Evolutionary conservation across 37 sponge, comb jelly and placozoan species (phyloP).

Genomic region (Corticium candelabrum): DNA sequence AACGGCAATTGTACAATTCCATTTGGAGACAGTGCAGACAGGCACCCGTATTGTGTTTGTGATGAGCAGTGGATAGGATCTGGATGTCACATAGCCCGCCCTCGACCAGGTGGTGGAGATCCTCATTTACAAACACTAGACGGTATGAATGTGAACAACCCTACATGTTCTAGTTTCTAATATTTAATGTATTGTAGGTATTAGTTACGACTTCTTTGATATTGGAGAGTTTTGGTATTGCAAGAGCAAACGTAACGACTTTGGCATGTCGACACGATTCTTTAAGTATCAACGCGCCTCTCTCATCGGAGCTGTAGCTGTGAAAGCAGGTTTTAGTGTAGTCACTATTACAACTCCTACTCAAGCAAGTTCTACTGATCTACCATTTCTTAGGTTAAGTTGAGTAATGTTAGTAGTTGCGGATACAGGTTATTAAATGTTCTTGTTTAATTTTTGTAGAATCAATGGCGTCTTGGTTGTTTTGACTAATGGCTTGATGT

Average conservation of each 20-base stretch:
- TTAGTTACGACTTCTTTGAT: background rate
- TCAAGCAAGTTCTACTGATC: background rate
- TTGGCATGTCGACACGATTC: background rate
- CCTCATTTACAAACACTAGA: background rate
- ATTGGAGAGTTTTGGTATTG: constrained; percentile 3
- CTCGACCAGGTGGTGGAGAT: constrained; percentile 3
- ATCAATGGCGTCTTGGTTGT: background rate
- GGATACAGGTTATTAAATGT: background rate
- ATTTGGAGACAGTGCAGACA: background rate
- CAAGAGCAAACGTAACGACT: background rate
- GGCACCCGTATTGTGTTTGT: background rate
- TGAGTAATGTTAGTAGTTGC: background rate
- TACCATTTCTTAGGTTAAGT: background rate
- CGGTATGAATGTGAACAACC: background rate
- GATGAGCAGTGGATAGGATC: background rate
- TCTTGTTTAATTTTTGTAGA: background rate
- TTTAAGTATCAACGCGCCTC: background rate
- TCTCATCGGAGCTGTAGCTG: background rate
- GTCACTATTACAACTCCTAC: background rate
- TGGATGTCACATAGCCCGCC: background rate
- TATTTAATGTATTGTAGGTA: background rate
- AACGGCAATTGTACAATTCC: background rate
- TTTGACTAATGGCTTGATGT: background rate
- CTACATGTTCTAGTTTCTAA: background rate
- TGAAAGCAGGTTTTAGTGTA: background rate